These are phyloP conservation scores for Orientallactaga sibirica DNA, from an alignment of 2,797 vertebrate species.

Conservation along the genomic window DNA sequence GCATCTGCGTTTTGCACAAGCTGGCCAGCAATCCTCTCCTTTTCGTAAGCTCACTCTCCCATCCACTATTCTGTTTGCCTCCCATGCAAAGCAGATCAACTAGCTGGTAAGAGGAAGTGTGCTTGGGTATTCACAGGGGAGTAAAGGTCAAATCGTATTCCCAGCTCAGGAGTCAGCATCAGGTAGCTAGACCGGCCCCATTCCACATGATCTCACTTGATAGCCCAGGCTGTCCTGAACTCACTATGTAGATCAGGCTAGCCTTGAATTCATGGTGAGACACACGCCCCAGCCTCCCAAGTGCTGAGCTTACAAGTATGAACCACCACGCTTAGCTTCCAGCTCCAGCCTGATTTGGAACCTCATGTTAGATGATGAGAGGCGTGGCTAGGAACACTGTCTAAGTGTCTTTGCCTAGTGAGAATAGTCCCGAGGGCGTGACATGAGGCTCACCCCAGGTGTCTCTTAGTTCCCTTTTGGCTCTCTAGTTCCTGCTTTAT, in stretches of 20 bases:
- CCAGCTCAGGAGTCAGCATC: not conserved
- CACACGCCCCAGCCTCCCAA: too few relatives aligned
- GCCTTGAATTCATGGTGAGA: too few relatives aligned
- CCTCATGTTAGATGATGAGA: not conserved
- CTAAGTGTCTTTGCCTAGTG: not conserved
- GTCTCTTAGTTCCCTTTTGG: not conserved
- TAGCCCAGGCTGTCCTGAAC: too few relatives aligned
- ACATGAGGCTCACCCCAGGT: not conserved
- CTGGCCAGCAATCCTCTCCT: not conserved
- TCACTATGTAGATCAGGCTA: too few relatives aligned
- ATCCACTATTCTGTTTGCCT: not conserved
- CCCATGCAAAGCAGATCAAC: not conserved
- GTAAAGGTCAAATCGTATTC: not conserved
- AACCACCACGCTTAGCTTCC: too few relatives aligned
- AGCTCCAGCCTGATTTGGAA: accelerated
- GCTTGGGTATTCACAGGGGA: not conserved
- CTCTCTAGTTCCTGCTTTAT: not conserved
- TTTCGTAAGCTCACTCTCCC: not conserved
- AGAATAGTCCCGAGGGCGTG: not conserved
- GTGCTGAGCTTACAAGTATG: too few relatives aligned
- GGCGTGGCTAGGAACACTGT: not conserved
- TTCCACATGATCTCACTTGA: too few relatives aligned
- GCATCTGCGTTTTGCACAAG: not conserved
- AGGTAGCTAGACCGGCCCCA: not conserved
- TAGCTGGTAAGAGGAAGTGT: not conserved